Conservation (phyloP, 2,888 invertebrate species). For the Teleiodes luculella region DNA sequence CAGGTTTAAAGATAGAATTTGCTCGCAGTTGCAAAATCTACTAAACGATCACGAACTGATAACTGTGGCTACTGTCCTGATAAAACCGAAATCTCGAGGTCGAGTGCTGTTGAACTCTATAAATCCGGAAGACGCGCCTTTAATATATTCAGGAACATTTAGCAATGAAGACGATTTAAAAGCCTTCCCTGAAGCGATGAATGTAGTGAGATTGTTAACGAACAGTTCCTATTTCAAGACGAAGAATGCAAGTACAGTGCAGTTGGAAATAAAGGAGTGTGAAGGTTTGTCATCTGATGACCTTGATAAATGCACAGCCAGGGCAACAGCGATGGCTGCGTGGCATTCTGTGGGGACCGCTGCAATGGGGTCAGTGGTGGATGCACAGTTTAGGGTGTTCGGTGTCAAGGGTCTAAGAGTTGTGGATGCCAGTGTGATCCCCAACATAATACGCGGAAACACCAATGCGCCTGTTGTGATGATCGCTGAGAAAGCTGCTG, state of each 20-base stretch:
- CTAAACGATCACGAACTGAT: conserved; percentile 48
- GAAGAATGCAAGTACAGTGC: conserved; percentile 43
- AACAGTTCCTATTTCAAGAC: conserved; percentile 47
- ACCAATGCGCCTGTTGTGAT: conserved; percentile 64
- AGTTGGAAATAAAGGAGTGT: conserved; percentile 43
- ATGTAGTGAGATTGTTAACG: conserved; percentile 38
- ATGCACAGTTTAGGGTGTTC: conserved; percentile 40
- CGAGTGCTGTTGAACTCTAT: conserved; percentile 41
- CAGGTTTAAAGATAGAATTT: conserved; percentile 44
- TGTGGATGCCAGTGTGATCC: conserved; percentile 63
- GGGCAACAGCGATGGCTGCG: conserved; percentile 49
- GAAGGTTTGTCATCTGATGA: conserved; percentile 38
- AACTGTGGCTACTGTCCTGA: conserved; percentile 46
- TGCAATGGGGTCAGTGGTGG: conserved; percentile 56
- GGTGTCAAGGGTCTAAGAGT: conserved; percentile 50
- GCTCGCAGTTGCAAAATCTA: conserved; percentile 35
- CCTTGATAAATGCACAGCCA: conserved; percentile 63
- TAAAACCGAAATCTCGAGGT: conserved; percentile 61
- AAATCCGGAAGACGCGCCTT: conserved; percentile 43
- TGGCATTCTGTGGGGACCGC: conserved; percentile 67
- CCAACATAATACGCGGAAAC: conserved; percentile 53
- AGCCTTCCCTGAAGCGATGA: conserved; percentile 44
- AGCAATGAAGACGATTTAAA: conserved; percentile 41
- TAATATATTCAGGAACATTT: conserved; percentile 58
- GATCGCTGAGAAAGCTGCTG: conserved; percentile 61